Evolutionary conservation across 1,140 invertebrate genomes (phyloP), one percentile per base, ranked within the genome.

Genomic region (Drosophila baimaii): DNA sequence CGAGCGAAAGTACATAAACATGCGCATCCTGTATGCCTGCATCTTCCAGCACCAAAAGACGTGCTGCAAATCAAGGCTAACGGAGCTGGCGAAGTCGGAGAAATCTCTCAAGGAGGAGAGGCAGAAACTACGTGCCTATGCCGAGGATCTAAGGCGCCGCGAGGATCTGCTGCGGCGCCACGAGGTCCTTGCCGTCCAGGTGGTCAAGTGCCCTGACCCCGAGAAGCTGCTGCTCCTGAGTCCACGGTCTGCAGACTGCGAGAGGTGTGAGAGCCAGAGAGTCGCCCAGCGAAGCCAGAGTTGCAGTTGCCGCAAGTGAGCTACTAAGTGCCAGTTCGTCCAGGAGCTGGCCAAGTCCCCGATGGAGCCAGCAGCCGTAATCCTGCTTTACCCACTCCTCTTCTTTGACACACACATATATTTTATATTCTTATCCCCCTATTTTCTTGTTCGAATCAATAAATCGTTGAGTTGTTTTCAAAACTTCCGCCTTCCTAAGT

Each of bases 371-470:
- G 31, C 31, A 23, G 21, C 15, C 21, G 25, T 68, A 68, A 43
- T 13, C 46, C 61, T 33, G 27, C 39, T 19, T 25, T 37, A n/a
- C n/a, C n/a, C n/a, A n/a, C n/a, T 19, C 51, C 13, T 2, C n/a
- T n/a, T 13, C 25, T 19, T 7, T 10, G 15, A 39, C 19, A 21
- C 44, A 46, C 19, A 31, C 12, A 54, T 51, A 39, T 51, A 62
- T 56, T 49, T 65, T 64, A 23, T 69, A 3, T 17, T 29, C 9
- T 35, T 57, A 59, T 52, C 25, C 9, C 10, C 2, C 27, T 27
- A 47, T 64, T 79, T 39, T 58, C 37, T 59, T 49, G 54, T 73
- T 37, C 47, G 44, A 68, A 69, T 81, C 64, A 83, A 83, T 83
- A 76, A 66, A 75, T 71, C 47, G 52, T 76, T 35, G 12, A 74